Base-by-base conservation (phyloP, 2,797 vertebrate species). In the Monodelphis domestica region DNA sequence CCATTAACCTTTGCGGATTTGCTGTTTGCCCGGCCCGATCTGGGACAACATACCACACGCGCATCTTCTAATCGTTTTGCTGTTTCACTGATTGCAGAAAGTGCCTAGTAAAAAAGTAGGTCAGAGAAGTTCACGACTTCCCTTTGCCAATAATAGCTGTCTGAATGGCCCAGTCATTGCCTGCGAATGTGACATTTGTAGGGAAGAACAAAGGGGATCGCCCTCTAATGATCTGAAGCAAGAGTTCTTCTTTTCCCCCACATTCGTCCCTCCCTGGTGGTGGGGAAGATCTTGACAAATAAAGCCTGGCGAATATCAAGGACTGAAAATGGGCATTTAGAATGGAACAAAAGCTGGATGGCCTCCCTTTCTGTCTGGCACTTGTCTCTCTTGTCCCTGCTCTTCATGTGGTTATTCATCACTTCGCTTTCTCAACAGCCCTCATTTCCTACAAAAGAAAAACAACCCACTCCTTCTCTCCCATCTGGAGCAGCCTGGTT, bases 111-210 rank as follows among this genome's bases (percentile, higher is more conserved):
- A 95, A 84, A n/a, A 97, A 90, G 84, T 94, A 96, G 93, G 94
- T 95, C 96, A 94, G 88, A 53, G 78, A 95, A 97, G 96, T 98
- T 95, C 96, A 91, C 94, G 94, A 90, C 97, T 98, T 97, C 21
- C 87, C 90, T 95, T 17, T 87, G 95, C 92, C 33, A 93, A 91
- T 96, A 96, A 96, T 89, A 97, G 97, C 95, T 96, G 96, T 97
- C 95, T 98, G 97, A 98, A 96, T 96, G 93, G 93, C 87, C 96
- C 95, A 59, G 0, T 92, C 1, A 1, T n/a, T 97, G 96, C 17
- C 17, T 95, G 96, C 90, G 91, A 96, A 94, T 95, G 92, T 97
- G 89, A 89, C 89, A 92, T 97, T 91, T 78, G 88, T 92, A 95
- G 88, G 94, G 93, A 57, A 70, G 50, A 96, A 95, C 88, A 96